Evolutionary conservation across 1,140 invertebrate species (phyloP), one percentile per base, ranked within the genome.

Genomic region (Drosophila seguyi): DNA sequence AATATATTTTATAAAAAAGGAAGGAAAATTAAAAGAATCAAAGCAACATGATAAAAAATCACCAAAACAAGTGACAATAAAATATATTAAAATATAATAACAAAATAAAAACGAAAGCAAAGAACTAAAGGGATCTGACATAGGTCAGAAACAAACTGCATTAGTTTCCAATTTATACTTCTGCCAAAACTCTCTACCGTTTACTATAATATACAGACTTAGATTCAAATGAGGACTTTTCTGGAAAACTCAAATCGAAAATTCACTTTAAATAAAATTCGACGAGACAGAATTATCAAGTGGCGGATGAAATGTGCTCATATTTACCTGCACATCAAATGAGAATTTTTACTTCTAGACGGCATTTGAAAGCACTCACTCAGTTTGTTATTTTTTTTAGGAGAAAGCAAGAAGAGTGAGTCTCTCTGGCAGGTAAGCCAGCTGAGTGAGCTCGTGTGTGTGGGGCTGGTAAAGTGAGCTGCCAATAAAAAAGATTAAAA

Each of bases 401-500:
- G 4, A 57, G 36, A 57, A 31, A 52, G 11, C 6, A 5, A 38
- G 1, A 3, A 14, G 7, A 31, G 5, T 14, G 18, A 29, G 36
- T 20, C 27, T 31, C 47, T 48, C 10, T 10, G 27, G 18, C 66
- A 72, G 69, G 69, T 73, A 27, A 72, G 44, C 36, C 34, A 45
- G 34, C 36, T 31, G 34, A 34, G 53, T 39, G 62, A 31, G 39
- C 25, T 75, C 44, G 39, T 44, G 63, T 67, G 74, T 55, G 52
- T 14, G 52, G 20, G 20, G 20, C 47, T 39, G 47, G 52, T 20
- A 50, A 52, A 44, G 48, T 41, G 62, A 76, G 55, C 58, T 58
- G 79, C 69, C 72, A 86, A 85, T 81, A 75, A 86, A 87, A 87
- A 79, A 86, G 68, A 86, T 86, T 87, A 87, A 87, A 87, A 80